phyloP scores from a whole-genome alignment of 2,797 vertebrate genomes.

The Cryptoblepharus egeriae region DNA sequence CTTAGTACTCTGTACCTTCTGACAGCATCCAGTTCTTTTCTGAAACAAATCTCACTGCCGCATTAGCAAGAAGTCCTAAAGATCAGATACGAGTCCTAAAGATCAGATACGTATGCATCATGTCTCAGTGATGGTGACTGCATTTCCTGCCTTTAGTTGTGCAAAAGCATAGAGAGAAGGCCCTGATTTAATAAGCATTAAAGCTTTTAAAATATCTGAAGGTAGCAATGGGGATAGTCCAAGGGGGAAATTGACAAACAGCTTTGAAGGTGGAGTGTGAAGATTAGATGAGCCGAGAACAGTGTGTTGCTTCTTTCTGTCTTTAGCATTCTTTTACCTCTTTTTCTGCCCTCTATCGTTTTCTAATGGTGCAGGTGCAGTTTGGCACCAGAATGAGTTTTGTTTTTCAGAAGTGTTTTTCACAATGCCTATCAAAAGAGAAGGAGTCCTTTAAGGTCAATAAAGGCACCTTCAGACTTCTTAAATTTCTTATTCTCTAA shows the following conservation, averaged over 20 bases:
- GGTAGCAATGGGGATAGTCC: not conserved
- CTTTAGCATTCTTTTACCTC: not conserved
- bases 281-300: no score
- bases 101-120: no score
- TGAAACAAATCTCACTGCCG: not conserved
- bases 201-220: not conserved
- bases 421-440: not conserved
- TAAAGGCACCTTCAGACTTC: not conserved
- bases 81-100: not conserved
- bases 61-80: not conserved
- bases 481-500: not conserved
- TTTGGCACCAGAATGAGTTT: not conserved
- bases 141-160: not conserved
- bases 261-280: not conserved
- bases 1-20: not conserved
- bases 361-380: no score
- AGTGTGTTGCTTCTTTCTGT: not conserved
- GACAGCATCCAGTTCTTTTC: not conserved
- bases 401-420: not conserved
- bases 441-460: not conserved
- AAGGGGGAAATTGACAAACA: not conserved
- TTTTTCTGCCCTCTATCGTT: not conserved
- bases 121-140: not conserved
- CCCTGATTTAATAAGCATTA: not conserved
- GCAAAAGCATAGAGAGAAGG: not conserved